Base-by-base conservation (phyloP, 2,113 vertebrate species). In the Clarias macrocephalus region DNA sequence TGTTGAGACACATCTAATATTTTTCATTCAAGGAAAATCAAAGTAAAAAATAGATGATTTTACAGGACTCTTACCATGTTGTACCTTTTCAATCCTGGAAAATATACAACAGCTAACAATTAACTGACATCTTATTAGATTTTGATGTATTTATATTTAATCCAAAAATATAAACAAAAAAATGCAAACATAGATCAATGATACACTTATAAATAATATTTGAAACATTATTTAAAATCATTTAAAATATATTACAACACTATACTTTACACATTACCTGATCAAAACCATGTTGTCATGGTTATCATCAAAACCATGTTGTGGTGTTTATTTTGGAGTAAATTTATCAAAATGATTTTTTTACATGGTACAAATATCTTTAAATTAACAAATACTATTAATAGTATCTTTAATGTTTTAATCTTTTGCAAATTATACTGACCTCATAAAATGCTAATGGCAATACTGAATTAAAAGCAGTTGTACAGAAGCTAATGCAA, bases 381-480 rank as follows among this genome's bases (percentile, higher is more conserved):
- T n/a, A n/a, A n/a, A n/a, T n/a, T n/a, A n/a, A n/a, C n/a, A n/a
- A n/a, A n/a, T n/a, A n/a, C n/a, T n/a, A n/a, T n/a, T n/a, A n/a
- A n/a, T n/a, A n/a, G n/a, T n/a, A n/a, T 56, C 23, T 54, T 13
- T 54, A 76, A n/a, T 79, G 5, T 76, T 76, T 7, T 21, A 23
- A 15, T 25, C 21, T 73, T 75, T 75, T 75, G 19, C 21, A 75
- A 23, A 21, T 75, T 12, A 21, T 48, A 52, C 2, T 4, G 2
- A 73, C 42, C 12, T 5, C 18, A 33, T 6, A 81, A 42, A 85
- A n/a, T 9, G 37, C 54, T 73, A 84, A 60, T 16, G 52, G 59
- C 70, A 75, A 63, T 82, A 25, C n/a, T 87, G 68, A 33, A 82
- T 52, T 82, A 25, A 82, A 86, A 18, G 77, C 77, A 86, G 28